Evolutionary conservation across 1,140 invertebrate genomes (phyloP).

Genomic region (Zelostemma sp.): DNA sequence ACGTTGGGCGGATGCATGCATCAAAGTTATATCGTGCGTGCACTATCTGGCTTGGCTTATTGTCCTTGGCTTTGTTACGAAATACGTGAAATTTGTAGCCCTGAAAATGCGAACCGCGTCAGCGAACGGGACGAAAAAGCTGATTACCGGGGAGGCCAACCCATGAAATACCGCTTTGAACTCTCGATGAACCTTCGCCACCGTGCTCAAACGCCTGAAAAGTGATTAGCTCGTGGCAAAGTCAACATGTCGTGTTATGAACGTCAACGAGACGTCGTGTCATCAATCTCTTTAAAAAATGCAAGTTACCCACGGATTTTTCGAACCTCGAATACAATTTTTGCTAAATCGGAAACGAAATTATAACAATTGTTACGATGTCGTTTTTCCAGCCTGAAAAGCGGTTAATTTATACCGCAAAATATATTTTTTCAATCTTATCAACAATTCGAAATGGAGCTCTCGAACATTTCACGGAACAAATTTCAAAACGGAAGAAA

Average conservation of each 20-base stretch:
- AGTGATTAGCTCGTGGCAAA: not conserved
- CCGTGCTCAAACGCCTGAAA: not conserved
- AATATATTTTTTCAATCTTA: not conserved
- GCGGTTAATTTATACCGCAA: no score
- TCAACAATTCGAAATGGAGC: not conserved
- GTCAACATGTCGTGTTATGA: not conserved
- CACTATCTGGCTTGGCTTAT: constrained; percentile 28
- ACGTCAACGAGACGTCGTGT: not conserved
- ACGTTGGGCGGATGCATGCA: constrained; percentile 44
- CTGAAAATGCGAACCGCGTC: not conserved
- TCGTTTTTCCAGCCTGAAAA: no score
- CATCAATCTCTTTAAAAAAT: not conserved
- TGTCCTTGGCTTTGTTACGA: constrained; percentile 33
- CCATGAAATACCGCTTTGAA: not conserved
- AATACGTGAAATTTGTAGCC: not conserved
- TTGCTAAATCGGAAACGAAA: no score
- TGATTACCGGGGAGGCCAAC: not conserved
- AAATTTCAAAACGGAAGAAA: not conserved
- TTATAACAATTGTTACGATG: no score
- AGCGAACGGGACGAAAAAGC: not conserved
- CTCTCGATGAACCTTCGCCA: not conserved
- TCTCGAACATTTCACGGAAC: not conserved
- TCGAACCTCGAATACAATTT: not conserved
- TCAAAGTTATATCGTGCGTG: constrained; percentile 42
- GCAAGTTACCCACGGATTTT: not conserved